Evolutionary conservation across 2,797 vertebrate species (phyloP), one percentile per base, ranked within the genome.

Genomic region (Anabacerthia variegaticeps): DNA sequence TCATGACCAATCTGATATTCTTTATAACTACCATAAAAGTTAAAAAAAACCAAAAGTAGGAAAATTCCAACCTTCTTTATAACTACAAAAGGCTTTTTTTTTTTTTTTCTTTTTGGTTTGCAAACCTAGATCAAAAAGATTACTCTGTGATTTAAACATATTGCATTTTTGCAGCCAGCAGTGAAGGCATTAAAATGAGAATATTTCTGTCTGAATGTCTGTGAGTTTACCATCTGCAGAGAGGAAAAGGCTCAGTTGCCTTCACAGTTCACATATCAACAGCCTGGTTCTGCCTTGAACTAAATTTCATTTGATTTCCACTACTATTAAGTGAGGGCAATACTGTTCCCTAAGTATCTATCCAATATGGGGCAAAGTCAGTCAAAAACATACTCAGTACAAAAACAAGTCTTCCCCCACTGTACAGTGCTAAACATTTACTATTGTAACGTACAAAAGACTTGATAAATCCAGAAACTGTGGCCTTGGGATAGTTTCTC

Each of bases 231-330:
- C 75, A 89, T 96, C 63, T 84, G 91, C 76, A 76, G 59, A 75
- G 62, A 91, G 48, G 46, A 83, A 78, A 76, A 85, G 43, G 9
- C 55, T 76, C 66, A 30, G 23, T 51, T 89, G 79, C 26, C 41
- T 88, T 88, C 76, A 73, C 82, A 56, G 63, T 69, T 91, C 91
- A 73, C 92, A 90, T 92, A 92, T 58, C 87, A 91, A 75, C 20
- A 26, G 58, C 55, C 34, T 77, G 51, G 30, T 89, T 91, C 78
- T 92, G 66, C 89, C 82, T 89, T 28, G 1, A 94, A 85, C 79
- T 93, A 73, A 96, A 94, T 95, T 95, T 77, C 82, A 44, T 4
- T 92, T 66, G 48, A 84, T 84, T 94, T 95, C 85, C 52, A 93
- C 69, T 48, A 67, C 63, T 91, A 67, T 46, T 88, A 75, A 91